Evolutionary conservation across 2,113 vertebrate species (phyloP).

Genomic region (Lates calcarifer): DNA sequence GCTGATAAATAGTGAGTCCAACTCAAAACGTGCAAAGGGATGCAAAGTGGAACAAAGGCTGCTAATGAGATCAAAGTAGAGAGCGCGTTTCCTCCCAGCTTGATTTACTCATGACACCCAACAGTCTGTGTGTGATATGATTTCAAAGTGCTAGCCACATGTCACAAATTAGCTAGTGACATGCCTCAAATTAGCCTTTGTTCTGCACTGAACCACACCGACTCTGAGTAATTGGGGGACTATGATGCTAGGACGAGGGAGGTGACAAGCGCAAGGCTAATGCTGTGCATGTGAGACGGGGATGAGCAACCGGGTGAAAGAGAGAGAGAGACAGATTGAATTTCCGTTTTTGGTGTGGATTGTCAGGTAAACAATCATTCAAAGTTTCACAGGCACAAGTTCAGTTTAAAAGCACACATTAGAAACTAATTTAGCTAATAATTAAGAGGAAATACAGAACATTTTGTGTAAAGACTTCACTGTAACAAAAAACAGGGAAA

Average conservation of each 20-base stretch:
- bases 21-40: conserved; percentile 33
- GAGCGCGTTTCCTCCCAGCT: conserved; percentile 66
- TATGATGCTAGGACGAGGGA: conserved; percentile 69
- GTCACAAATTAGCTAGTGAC: conserved; percentile 78
- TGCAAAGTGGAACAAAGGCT: conserved; percentile 51
- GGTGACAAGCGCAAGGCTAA: conserved; percentile 57
- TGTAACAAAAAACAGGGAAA: background rate
- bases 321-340: conserved; percentile 17
- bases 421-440: background rate
- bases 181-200: conserved; percentile 79
- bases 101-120: conserved; percentile 51
- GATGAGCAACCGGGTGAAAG: background rate
- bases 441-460: background rate
- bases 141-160: conserved; percentile 77
- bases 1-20: conserved; percentile 52
- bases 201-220: conserved; percentile 72
- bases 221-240: conserved; percentile 70
- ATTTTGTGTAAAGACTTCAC: conserved; percentile 20
- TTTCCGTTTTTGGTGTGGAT: conserved; percentile 36
- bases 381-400: conserved; percentile 12
- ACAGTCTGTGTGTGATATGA: conserved; percentile 73
- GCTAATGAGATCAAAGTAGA: conserved; percentile 74
- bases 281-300: conserved; percentile 1
- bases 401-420: conserved; percentile 16
- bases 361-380: conserved; percentile 1